These are phyloP conservation scores for Cyphomyrmex costatus DNA, from an alignment of 1,140 invertebrate species.

Conservation along the genomic window DNA sequence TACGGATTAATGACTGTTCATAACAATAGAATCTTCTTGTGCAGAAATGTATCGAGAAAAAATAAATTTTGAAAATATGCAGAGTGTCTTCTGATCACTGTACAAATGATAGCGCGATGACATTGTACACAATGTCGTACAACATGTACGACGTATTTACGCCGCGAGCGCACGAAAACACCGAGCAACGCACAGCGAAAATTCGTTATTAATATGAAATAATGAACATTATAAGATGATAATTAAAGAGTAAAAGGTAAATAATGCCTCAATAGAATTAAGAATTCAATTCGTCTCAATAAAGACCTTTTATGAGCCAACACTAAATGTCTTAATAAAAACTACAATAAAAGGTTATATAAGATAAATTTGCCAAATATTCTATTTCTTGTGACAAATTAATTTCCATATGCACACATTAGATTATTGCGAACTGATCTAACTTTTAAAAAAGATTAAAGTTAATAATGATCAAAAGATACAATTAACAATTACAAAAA, in stretches of 20 bases:
- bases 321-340: too few relatives aligned
- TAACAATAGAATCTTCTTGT: background rate
- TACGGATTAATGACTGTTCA: background rate
- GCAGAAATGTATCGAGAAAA: background rate
- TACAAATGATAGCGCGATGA: background rate
- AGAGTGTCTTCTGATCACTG: background rate
- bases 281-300: too few relatives aligned
- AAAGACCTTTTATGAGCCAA: too few relatives aligned
- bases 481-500: conserved; percentile 6
- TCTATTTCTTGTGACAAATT: background rate
- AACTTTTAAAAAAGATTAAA: background rate
- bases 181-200: background rate
- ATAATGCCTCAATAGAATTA: too few relatives aligned
- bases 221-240: background rate
- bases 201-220: background rate
- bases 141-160: background rate
- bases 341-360: background rate
- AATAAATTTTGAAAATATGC: background rate
- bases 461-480: background rate
- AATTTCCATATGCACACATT: background rate
- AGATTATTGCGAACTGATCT: background rate
- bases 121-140: too few relatives aligned
- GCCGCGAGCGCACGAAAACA: too few relatives aligned
- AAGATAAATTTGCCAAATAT: background rate
- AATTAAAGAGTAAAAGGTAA: too few relatives aligned